Percentiles rank a stretch among this genome's conserved stretches.
These are phyloP conservation scores for Serranus cabrilla DNA, from an alignment of 2,797 vertebrate genomes.

Conservation along the genomic window DNA sequence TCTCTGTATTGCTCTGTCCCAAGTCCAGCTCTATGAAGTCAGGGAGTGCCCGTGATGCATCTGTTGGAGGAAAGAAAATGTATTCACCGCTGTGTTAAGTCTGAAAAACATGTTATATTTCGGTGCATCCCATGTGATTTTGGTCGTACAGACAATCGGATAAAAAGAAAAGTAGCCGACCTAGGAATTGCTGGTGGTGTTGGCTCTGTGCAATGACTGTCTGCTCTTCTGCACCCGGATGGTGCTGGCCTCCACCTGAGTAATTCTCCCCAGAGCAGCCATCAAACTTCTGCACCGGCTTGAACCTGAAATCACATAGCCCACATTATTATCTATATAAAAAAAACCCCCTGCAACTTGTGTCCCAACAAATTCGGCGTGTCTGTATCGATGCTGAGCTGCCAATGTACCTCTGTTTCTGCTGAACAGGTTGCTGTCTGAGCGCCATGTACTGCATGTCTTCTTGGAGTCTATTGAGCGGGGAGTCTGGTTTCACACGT, in stretches of 20 bases:
- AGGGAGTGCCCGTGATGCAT: constrained; percentile 93
- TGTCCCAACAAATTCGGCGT: not conserved
- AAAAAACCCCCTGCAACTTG: not conserved
- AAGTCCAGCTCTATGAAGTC: constrained; percentile 93
- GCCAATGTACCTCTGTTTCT: constrained; percentile 93
- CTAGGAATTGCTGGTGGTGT: constrained; percentile 97
- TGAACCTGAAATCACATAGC: constrained; percentile 86
- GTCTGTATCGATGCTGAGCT: not conserved
- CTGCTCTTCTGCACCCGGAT: constrained; percentile 89
- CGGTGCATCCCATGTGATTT: not conserved
- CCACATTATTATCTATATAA: constrained; percentile 20
- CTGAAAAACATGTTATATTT: not conserved
- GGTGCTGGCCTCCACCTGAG: constrained; percentile 85
- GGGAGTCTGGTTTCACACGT: constrained; percentile 96
- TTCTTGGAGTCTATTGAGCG: constrained; percentile 95
- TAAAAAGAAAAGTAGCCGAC: constrained; percentile 77
- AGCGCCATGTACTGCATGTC: constrained; percentile 99
- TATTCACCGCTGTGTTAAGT: not conserved
- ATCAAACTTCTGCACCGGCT: constrained; percentile 94
- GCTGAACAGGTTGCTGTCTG: constrained; percentile 95
- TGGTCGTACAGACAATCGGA: not conserved
- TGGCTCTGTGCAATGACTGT: constrained; percentile 95
- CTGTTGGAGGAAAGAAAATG: constrained; percentile 52
- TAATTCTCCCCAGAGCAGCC: constrained; percentile 87
- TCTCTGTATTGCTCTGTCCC: constrained; percentile 87